Percentiles rank a stretch among this genome's conserved stretches.
Conservation (phyloP, 2,113 vertebrate species). For the Phaethornis superciliosus region DNA sequence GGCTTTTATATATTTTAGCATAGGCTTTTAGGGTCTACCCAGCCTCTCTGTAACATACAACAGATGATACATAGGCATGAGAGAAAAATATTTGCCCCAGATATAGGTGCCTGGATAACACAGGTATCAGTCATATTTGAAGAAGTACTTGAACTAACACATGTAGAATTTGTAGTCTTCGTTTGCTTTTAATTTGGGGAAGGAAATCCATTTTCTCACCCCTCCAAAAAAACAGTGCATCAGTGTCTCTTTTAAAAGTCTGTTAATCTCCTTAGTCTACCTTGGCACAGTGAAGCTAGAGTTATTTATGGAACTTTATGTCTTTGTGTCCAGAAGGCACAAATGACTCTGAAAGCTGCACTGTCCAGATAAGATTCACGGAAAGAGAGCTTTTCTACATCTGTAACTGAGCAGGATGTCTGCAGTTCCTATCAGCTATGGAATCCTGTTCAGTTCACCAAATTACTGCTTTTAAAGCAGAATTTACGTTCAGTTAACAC, state of each 20-base stretch:
- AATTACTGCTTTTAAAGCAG: background rate
- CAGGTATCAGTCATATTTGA: background rate
- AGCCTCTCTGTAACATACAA: background rate
- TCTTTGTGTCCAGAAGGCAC: conserved; percentile 8
- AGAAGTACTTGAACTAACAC: background rate
- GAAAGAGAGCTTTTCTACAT: conserved; percentile 20
- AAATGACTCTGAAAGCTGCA: conserved; percentile 34
- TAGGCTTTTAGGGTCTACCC: background rate
- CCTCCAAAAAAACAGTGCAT: background rate
- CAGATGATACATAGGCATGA: background rate
- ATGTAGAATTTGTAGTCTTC: background rate
- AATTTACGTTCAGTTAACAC: background rate
- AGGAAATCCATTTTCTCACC: background rate
- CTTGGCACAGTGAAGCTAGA: background rate
- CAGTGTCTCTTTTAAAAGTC: background rate
- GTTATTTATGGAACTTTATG: conserved; percentile 17
- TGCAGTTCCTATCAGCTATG: background rate
- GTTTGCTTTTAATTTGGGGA: background rate
- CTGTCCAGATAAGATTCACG: conserved; percentile 32
- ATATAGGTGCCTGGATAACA: background rate
- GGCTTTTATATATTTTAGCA: background rate
- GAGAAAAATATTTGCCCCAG: conserved; percentile 23
- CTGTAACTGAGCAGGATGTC: background rate
- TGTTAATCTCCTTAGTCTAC: background rate
- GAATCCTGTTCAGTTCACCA: background rate